Evolutionary conservation across 2,888 invertebrate genomes (phyloP).

Genomic region (Rutpela maculata): DNA sequence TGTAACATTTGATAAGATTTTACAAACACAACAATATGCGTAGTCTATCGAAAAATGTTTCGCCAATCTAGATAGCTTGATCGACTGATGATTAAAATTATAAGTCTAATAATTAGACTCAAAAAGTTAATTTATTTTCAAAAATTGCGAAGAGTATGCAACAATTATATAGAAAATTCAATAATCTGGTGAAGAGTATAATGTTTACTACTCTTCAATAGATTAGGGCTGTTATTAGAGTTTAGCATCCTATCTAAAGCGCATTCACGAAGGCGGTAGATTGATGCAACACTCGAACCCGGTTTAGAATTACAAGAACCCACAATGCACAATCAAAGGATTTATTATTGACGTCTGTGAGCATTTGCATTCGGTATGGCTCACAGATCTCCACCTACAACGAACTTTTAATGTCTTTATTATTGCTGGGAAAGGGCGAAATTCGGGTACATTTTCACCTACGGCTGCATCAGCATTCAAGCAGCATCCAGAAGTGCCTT

Average conservation of each 20-base stretch:
- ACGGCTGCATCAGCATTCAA: conserved; percentile 47
- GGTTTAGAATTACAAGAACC: conserved; percentile 66
- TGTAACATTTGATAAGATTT: no score
- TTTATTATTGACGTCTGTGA: conserved; percentile 63
- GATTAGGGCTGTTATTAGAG: conserved; percentile 1
- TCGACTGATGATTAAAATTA: no score
- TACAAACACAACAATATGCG: no score
- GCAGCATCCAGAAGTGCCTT: conserved; percentile 52
- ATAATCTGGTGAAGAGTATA: no score
- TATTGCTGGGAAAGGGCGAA: conserved; percentile 43
- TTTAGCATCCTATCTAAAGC: conserved; percentile 34
- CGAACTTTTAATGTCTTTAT: conserved; percentile 57
- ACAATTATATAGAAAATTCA: no score
- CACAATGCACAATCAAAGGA: conserved; percentile 62
- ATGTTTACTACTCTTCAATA: no score
- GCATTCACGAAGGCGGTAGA: conserved; percentile 60
- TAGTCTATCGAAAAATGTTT: no score
- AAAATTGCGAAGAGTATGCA: no score
- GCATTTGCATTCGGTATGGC: conserved; percentile 59
- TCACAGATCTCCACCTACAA: conserved; percentile 54
- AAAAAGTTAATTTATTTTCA: no score
- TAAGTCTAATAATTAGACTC: no score
- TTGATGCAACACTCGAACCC: conserved; percentile 61
- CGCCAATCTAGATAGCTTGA: no score
- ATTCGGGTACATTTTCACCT: conserved; percentile 34